phyloP scores from a whole-genome alignment of 2,797 vertebrate genomes.

The Brachyrhaphis roseni region DNA sequence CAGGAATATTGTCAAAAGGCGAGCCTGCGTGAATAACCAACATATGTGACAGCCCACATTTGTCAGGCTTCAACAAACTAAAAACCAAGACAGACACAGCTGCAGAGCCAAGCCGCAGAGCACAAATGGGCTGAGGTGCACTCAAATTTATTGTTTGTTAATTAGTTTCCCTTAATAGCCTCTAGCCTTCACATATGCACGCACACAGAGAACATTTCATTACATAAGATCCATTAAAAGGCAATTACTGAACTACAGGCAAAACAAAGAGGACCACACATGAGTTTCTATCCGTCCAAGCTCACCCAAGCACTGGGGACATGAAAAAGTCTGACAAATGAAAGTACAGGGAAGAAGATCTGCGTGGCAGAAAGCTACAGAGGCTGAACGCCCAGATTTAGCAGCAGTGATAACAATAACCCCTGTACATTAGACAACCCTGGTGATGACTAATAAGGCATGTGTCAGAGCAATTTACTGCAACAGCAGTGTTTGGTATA shows the following conservation, averaged over 20 bases:
- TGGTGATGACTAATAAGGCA: constrained; percentile 32
- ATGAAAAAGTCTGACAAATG: constrained; percentile 24
- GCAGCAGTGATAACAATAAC: constrained; percentile 21
- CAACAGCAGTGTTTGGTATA: constrained; percentile 8
- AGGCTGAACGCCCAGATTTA: background rate
- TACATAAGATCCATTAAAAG: constrained; percentile 56
- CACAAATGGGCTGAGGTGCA: constrained; percentile 19
- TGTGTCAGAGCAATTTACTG: constrained; percentile 13
- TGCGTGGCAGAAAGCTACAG: constrained; percentile 9
- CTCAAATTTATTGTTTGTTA: constrained; percentile 44
- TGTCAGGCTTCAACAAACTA: constrained; percentile 47
- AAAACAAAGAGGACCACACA: constrained; percentile 37
- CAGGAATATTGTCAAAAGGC: constrained; percentile 63
- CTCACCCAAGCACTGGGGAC: constrained; percentile 3
- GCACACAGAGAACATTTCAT: constrained; percentile 38
- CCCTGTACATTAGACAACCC: constrained; percentile 9
- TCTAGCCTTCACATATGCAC: constrained; percentile 4
- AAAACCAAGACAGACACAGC: constrained; percentile 43
- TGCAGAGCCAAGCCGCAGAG: constrained; percentile 14
- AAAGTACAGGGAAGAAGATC: constrained; percentile 16
- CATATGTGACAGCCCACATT: constrained; percentile 37
- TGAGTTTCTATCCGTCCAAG: constrained; percentile 34
- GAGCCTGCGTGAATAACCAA: constrained; percentile 56
- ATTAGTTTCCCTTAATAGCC: constrained; percentile 31
- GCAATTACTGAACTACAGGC: constrained; percentile 44